Evolutionary conservation across 2,888 invertebrate species (phyloP).

Genomic region (Rhagonycha fulva): DNA sequence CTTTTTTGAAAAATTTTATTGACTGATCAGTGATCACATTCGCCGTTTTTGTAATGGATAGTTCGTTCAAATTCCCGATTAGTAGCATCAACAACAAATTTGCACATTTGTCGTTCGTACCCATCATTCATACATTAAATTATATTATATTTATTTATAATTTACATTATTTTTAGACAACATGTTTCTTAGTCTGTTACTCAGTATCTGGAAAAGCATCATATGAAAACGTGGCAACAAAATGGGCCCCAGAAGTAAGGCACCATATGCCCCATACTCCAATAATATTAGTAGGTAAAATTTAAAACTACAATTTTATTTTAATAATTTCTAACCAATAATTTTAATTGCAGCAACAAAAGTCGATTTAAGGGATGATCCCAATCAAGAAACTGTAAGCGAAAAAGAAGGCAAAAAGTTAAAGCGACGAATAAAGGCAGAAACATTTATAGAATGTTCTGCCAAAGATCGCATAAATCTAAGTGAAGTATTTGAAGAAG

Average conservation of each 20-base stretch:
- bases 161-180: constrained; percentile 67
- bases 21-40: too few relatives aligned
- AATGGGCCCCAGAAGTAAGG: constrained; percentile 91
- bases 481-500: constrained; percentile 49
- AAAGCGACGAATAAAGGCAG: constrained; percentile 60
- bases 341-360: constrained; percentile 70
- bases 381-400: constrained; percentile 64
- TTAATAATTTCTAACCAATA: not conserved
- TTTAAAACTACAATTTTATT: not conserved
- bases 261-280: constrained; percentile 82
- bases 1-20: too few relatives aligned
- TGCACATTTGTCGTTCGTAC: not conserved
- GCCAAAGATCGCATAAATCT: constrained; percentile 49
- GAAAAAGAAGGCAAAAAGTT: constrained; percentile 78
- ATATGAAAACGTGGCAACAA: constrained; percentile 81
- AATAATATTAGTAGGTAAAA: constrained; percentile 82
- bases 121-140: not conserved
- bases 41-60: not conserved
- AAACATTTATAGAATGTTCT: constrained; percentile 52
- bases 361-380: constrained; percentile 69
- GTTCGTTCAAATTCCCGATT: too few relatives aligned
- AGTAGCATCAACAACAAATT: too few relatives aligned
- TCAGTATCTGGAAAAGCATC: constrained; percentile 83
- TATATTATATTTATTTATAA: not conserved
- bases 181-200: constrained; percentile 88